Conservation (phyloP, 2,888 invertebrate genomes). For the Halocaridina rubra region DNA sequence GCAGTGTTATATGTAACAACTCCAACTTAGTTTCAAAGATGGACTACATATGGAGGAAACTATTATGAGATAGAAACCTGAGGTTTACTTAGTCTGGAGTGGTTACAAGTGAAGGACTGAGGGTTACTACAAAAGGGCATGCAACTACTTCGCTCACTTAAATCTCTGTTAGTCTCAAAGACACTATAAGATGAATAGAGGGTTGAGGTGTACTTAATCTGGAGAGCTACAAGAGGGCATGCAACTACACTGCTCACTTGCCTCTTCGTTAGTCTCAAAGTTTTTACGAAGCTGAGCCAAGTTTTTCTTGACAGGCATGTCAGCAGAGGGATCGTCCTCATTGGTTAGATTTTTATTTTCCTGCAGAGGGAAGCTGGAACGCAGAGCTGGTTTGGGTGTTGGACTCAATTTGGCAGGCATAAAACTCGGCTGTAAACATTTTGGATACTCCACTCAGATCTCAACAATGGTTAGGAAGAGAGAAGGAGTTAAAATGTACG, state of each 20-base stretch:
- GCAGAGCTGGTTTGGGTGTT: slow-evolving; percentile 56
- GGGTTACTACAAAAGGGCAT: too few relatives aligned
- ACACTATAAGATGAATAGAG: too few relatives aligned
- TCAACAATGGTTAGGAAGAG: background rate
- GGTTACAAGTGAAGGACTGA: too few relatives aligned
- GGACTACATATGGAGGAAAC: too few relatives aligned
- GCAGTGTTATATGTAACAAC: too few relatives aligned
- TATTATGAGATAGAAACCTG: too few relatives aligned
- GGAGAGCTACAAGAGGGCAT: too few relatives aligned
- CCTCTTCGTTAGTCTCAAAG: slow-evolving; percentile 35
- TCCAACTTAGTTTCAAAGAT: too few relatives aligned
- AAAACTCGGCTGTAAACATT: slow-evolving; percentile 41
- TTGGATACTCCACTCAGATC: background rate
- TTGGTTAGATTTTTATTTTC: slow-evolving; percentile 46
- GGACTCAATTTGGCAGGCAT: slow-evolving; percentile 25
- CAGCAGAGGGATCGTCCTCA: slow-evolving; percentile 30
- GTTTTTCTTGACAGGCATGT: slow-evolving; percentile 7
- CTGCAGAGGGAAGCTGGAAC: slow-evolving; percentile 41
- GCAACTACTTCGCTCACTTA: too few relatives aligned
- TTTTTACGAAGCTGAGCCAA: slow-evolving; percentile 52
- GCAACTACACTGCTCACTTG: slow-evolving; percentile 13
- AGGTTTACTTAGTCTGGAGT: too few relatives aligned
- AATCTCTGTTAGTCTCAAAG: too few relatives aligned
- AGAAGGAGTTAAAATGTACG: background rate
- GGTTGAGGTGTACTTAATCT: too few relatives aligned